Base-by-base conservation (phyloP, 1,140 invertebrate species). In the Marisa cornuarietis region DNA sequence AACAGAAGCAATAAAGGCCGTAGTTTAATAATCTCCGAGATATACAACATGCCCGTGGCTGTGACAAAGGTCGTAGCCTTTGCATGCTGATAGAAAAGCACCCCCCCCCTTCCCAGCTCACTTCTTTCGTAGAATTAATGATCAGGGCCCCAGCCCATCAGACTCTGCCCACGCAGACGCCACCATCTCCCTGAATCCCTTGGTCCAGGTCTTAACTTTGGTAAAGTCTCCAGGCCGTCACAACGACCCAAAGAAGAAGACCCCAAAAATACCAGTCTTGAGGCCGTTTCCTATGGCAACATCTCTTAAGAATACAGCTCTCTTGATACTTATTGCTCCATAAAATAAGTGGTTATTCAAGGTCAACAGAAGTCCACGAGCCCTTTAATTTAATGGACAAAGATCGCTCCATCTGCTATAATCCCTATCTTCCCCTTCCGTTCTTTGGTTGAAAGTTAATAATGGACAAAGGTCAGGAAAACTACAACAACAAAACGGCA, bases 1-100 rank as follows among this genome's bases (percentile, higher is more conserved):
- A 71, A 71, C 69, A 71, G 69, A 20, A 42, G 26, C n/a, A 71
- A 71, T 71, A 71, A 71, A 71, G 69, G 24, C 69, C 22, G 65
- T 31, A 49, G 49, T 31, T 71, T 71, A 71, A 71, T 71, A 71
- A 71, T 71, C 69, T 71, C 18, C 26, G 31, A 71, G 49, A 42
- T 42, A 49, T 42, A 71, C 26, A 71, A 26, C 31, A 49, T 42
- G 49, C 26, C 69, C 49, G 18, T 26, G 69, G 49, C 69, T 24
- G n/a, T n/a, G 65, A 71, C 65, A 68, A 68, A 31, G 65, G 65
- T 68, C 31, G 65, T 6, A 16, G 26, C 26, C 26, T 31, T 11
- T 3, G 69, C 69, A 20, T 49, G 31, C 69, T 24, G 69, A 49
- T 20, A 49, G 26, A 31, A 26, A 42, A 49, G 4, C 31, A 31